A percentile compares a stretch with the other conserved stretches of the same genome.
phyloP scores from a whole-genome alignment of 2,797 vertebrate species.

The Catharus ustulatus region DNA sequence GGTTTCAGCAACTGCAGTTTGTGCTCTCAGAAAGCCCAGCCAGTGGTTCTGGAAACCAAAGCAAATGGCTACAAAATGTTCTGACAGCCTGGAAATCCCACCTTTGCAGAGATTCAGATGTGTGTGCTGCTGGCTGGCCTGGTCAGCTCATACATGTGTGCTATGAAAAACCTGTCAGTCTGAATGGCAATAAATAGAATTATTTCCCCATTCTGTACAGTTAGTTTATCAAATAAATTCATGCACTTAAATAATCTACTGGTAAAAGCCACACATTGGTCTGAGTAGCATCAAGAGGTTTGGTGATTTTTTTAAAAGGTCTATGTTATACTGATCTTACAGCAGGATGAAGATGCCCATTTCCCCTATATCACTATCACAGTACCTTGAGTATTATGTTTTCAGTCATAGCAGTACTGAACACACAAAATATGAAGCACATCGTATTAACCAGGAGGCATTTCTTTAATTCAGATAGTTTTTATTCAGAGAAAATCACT shows the following conservation, averaged over 20 bases:
- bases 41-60: not conserved
- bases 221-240: not conserved
- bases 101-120: not conserved
- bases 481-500: not conserved
- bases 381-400: not conserved
- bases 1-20: not conserved
- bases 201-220: not conserved
- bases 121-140: not conserved
- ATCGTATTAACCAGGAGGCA: not conserved
- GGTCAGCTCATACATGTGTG: accelerated
- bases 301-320: not conserved
- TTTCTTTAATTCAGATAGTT: not conserved
- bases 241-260: not conserved
- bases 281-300: not conserved
- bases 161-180: not conserved
- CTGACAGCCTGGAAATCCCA: not conserved
- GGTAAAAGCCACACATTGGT: not conserved
- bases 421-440: not conserved
- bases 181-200: not conserved
- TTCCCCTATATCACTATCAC: not conserved
- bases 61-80: not conserved
- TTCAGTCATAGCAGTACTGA: not conserved
- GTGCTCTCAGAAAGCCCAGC: not conserved
- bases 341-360: not conserved
- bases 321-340: not conserved